These are phyloP conservation scores for Globia sparganii DNA, from an alignment of 2,888 invertebrate species.

Conservation along the genomic window DNA sequence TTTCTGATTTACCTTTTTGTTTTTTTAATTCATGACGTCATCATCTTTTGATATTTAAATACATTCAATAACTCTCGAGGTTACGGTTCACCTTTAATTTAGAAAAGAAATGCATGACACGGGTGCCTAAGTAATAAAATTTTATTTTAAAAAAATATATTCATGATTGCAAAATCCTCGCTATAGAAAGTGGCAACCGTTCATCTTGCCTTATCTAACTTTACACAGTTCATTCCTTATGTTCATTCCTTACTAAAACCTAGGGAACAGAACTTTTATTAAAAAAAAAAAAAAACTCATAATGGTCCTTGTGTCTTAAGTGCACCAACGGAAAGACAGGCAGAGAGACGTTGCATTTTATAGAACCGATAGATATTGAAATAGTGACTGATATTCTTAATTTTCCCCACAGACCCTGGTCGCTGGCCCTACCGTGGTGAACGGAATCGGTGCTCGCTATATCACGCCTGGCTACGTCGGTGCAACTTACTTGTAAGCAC, in stretches of 20 bases:
- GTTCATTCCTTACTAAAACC: background rate
- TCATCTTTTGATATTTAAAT: no score
- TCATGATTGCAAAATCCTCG: background rate
- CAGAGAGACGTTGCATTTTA: background rate
- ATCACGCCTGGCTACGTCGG: constrained; percentile 79
- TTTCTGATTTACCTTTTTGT: no score
- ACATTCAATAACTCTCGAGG: no score
- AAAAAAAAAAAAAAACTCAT: background rate
- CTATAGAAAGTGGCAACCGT: background rate
- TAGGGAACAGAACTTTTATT: background rate
- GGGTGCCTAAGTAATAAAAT: background rate
- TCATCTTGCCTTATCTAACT: background rate
- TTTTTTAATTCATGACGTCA: no score
- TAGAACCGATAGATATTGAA: background rate
- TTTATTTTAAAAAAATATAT: background rate
- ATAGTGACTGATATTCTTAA: background rate
- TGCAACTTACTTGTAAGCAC: constrained; percentile 68
- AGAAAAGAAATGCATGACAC: background rate
- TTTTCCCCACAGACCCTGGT: constrained; percentile 79
- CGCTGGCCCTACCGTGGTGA: constrained; percentile 85
- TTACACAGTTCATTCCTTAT: background rate
- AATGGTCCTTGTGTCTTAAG: background rate
- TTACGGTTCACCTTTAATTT: background rate
- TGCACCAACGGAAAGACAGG: background rate
- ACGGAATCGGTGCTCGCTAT: constrained; percentile 72